Evolutionary conservation across 2,888 invertebrate genomes (phyloP).

Genomic region (Drosophila tanythrix): DNA sequence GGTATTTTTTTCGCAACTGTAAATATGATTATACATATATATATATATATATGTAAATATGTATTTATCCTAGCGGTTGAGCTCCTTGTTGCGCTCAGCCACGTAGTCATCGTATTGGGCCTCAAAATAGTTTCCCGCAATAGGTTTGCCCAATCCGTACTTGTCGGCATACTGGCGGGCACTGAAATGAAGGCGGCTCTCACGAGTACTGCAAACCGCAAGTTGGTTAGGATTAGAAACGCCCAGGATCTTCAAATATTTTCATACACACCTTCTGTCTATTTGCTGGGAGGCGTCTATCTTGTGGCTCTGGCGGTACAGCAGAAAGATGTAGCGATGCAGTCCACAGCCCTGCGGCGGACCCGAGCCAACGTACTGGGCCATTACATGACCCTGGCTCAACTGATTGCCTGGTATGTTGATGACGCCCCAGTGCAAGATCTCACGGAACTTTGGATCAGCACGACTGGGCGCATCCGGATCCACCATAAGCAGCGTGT

Average conservation of each 20-base stretch:
- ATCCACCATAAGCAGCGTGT: slow-evolving; percentile 87
- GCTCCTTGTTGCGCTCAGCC: slow-evolving; percentile 83
- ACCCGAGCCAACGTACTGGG: slow-evolving; percentile 93
- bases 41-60: neutral
- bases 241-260: neutral
- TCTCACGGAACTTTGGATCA: slow-evolving; percentile 92
- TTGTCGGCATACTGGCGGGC: slow-evolving; percentile 90
- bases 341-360: slow-evolving; percentile 91
- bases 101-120: slow-evolving; percentile 85
- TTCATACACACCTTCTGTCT: slow-evolving; percentile 60
- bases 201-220: slow-evolving; percentile 70
- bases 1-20: neutral
- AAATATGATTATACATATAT: neutral
- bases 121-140: slow-evolving; percentile 79
- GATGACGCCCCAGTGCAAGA: slow-evolving; percentile 96
- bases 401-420: slow-evolving; percentile 92
- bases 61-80: slow-evolving; percentile 37
- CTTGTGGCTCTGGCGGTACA: slow-evolving; percentile 88
- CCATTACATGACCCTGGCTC: slow-evolving; percentile 89
- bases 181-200: slow-evolving; percentile 87
- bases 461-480: slow-evolving; percentile 94
- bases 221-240: slow-evolving; percentile 4
- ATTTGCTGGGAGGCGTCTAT: slow-evolving; percentile 58
- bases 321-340: slow-evolving; percentile 92
- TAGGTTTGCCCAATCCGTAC: slow-evolving; percentile 89